phyloP scores from a whole-genome alignment of 2,888 invertebrate genomes.

The Eremobia ochroleuca region DNA sequence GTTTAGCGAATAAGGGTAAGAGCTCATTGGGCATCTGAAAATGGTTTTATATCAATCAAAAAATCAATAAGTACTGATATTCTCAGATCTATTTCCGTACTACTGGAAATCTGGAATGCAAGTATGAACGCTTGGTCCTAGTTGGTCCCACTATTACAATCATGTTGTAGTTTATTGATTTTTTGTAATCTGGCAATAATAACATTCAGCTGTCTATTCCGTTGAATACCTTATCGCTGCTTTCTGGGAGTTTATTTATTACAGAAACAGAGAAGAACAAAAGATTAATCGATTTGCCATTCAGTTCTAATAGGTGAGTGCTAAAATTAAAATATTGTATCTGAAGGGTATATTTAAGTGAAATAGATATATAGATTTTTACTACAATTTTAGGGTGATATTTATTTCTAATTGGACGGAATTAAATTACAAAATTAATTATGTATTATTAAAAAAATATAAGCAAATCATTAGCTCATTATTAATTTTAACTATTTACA shows the following conservation, averaged over 20 bases:
- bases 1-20: not conserved
- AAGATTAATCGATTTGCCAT: conserved; percentile 35
- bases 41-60: not conserved
- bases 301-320: conserved; percentile 47
- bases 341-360: not conserved
- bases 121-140: not conserved
- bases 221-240: conserved; percentile 49
- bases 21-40: not conserved
- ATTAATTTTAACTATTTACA: conserved; percentile 28
- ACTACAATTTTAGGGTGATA: not conserved
- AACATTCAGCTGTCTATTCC: conserved; percentile 48
- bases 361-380: not conserved
- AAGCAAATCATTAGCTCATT: not conserved
- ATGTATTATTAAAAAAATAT: not conserved
- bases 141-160: not conserved
- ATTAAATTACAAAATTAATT: not conserved
- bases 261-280: conserved; percentile 26
- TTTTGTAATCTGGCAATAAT: conserved; percentile 52
- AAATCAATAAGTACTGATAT: not conserved
- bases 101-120: not conserved
- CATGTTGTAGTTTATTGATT: conserved; percentile 27
- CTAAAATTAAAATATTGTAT: not conserved
- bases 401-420: not conserved
- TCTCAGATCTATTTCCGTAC: not conserved
- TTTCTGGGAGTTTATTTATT: conserved; percentile 57